Base-by-base conservation (phyloP, 2,797 vertebrate species). In the Smutsia temminckii region DNA sequence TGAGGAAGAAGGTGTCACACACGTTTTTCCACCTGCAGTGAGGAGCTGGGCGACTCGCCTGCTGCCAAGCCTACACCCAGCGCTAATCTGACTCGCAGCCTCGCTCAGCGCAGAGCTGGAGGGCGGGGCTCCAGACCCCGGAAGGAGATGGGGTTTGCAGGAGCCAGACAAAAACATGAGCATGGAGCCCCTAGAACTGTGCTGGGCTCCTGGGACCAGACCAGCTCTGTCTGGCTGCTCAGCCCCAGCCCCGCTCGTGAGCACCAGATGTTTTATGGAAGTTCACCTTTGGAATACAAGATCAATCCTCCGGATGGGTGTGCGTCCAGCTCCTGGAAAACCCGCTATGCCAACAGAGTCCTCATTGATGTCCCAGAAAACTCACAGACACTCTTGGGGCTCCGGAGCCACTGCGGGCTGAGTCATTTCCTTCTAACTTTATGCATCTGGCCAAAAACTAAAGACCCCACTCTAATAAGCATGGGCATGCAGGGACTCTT, bases 221-320 rank as follows among this genome's bases (percentile, higher is more conserved):
- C 0, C 27, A 9, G 5, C 14, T 25, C 8, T 20, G 51, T 27
- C 34, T 37, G 25, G 25, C n/a, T 12, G 64, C 53, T 34, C 37
- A 13, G 6, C 3, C 16, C 27, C 0, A 17, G n/a, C 5, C 78
- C n/a, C 17, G 3, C 21, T 8, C 0, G 27, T 7, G 6, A 21
- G 8, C n/a, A 46, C 17, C 8, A 3, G 23, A 12, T 5, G 11
- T 37, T 32, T 63, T 49, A 25, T 16, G 10, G 25, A 40, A 3
- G 2, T 14, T 23, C 32, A 27, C 25, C 40, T 29, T 6, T 5
- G 1, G 37, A 21, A 25, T 12, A 46, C 46, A 46, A 46, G 14
- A 11, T 11, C 29, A 11, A 10, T 16, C 46, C 29, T 14, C 12
- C 18, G 3, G 34, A 14, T 2, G 2, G 1, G 32, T 21, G 61